Evolutionary conservation across 2,888 invertebrate species (phyloP), one percentile per base, ranked within the genome.

Genomic region (Punctoribates punctum): DNA sequence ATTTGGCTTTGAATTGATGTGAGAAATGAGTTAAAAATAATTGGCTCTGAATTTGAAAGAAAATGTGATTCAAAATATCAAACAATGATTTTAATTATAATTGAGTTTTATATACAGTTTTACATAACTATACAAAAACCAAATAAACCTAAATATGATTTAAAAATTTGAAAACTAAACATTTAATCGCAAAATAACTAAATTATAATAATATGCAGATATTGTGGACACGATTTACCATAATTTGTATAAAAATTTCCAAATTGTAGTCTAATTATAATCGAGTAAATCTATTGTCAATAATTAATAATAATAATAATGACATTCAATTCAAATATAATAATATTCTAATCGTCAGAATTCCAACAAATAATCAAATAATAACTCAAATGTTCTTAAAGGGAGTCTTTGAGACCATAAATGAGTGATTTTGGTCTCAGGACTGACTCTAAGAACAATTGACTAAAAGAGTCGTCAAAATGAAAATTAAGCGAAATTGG

Each of bases 51-150:
- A 5, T 42, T 23, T 25, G 57, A 25, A 25, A 8, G 6, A 57
- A 57, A 13, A 8, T 23, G 8, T 23, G 25, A 57, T 25, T 51
- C 51, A 48, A n/a, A 20, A 23, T 29, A n/a, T 62, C 13, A 34
- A 62, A 62, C 62, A 62, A 62, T 62, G 29, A 62, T 62, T 62
- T 62, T 62, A 62, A 34, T 62, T 8, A 62, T 27, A 62, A 62
- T 27, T 60, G 29, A 62, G 20, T 62, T 27, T 34, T 25, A 29
- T 34, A 34, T 62, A 27, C 9, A 34, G 13, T 29, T 29, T 9
- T 34, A 62, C n/a, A 34, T 9, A 62, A 13, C 62, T 62, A 62
- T 62, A 60, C 60, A 62, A 62, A 54, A 54, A 54, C 23, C 54
- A 62, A 62, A 62, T 17, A 27, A 34, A 27, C 17, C 17, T 17